These are phyloP conservation scores for Apistogramma diplotaenia DNA, from an alignment of 2,113 vertebrate genomes.

Conservation along the genomic window DNA sequence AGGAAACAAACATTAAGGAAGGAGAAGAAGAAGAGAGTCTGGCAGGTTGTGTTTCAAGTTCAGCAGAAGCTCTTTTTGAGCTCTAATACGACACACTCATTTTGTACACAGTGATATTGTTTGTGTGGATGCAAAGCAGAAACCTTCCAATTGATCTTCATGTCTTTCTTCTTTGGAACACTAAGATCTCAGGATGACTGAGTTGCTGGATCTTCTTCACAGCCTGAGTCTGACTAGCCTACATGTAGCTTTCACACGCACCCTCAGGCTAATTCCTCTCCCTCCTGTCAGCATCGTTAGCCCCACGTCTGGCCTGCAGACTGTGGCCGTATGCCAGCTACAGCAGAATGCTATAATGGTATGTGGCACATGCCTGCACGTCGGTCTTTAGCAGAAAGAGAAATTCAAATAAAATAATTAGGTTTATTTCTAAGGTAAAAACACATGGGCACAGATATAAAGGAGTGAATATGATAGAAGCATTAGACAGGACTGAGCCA, in stretches of 20 bases:
- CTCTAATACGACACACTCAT: neutral
- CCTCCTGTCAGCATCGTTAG: too few species aligned
- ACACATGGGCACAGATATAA: neutral
- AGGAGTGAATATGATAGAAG: neutral
- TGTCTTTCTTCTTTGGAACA: neutral
- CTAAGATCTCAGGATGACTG: neutral
- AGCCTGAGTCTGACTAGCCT: neutral
- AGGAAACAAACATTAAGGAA: neutral
- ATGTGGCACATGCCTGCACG: neutral
- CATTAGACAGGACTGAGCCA: neutral
- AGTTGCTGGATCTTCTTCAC: neutral
- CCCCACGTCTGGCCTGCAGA: neutral
- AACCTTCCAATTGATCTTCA: too few species aligned
- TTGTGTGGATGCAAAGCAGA: neutral
- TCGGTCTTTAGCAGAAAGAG: fast-evolving
- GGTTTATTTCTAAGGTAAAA: neutral
- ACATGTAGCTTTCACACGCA: neutral
- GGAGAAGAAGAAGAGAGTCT: neutral
- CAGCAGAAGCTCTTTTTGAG: neutral
- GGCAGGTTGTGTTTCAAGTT: neutral
- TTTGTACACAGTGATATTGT: neutral
- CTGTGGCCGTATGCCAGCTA: neutral
- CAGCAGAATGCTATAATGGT: neutral
- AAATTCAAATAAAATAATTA: too few species aligned
- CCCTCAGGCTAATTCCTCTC: neutral